Conservation (phyloP, 2,113 vertebrate species). For the Sprattus sprattus region DNA sequence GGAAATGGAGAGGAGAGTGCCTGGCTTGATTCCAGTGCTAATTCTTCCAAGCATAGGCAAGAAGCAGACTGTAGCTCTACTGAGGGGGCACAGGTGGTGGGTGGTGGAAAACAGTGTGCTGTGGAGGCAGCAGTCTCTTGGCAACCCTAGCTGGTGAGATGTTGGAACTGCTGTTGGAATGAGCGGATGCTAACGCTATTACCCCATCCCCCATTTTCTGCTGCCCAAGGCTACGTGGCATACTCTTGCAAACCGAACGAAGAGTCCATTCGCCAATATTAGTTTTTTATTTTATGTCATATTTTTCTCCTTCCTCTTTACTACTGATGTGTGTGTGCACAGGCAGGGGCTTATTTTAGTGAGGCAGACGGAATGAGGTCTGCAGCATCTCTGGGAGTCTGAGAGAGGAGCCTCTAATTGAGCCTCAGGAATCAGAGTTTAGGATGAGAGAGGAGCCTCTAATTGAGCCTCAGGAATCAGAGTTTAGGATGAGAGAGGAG, state of each 20-base stretch:
- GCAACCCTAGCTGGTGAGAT: background rate
- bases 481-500: background rate
- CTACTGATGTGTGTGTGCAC: background rate
- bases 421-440: constrained; percentile 5
- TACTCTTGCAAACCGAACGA: background rate
- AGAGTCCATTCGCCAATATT: background rate
- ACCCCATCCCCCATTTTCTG: background rate
- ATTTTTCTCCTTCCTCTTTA: background rate
- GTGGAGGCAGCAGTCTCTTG: background rate
- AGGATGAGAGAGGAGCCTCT: background rate
- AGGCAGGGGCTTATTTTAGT: too few species aligned
- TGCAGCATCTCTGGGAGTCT: background rate
- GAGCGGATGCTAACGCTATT: background rate
- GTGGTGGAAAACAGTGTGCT: background rate
- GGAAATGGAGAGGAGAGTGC: background rate
- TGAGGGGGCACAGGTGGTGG: background rate
- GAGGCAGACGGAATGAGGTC: too few species aligned
- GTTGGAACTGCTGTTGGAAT: background rate
- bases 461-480: constrained; percentile 3
- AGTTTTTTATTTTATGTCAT: background rate
- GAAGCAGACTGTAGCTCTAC: background rate
- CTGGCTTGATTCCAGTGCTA: background rate
- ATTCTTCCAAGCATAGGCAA: background rate
- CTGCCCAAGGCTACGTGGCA: background rate
- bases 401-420: background rate